phyloP scores from a whole-genome alignment of 1,140 invertebrate genomes.

The Copidosoma floridanum region DNA sequence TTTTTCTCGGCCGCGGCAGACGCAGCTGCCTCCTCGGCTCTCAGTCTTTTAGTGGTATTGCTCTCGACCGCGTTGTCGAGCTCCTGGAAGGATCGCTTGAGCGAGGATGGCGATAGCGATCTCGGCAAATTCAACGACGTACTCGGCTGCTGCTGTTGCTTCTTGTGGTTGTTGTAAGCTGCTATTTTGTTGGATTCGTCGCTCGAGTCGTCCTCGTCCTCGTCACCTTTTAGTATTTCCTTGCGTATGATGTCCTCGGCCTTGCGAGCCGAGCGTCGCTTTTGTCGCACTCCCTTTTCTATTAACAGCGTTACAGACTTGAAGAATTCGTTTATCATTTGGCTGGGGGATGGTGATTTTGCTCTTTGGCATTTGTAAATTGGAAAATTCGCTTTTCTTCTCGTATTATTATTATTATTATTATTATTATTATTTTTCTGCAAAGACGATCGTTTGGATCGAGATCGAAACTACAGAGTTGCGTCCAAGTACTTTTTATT shows the following conservation, averaged over 20 bases:
- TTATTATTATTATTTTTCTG: too few species aligned
- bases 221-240: slow-evolving; percentile 36
- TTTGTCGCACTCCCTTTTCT: slow-evolving; percentile 37
- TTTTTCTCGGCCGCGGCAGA: slow-evolving; percentile 1
- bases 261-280: slow-evolving; percentile 41
- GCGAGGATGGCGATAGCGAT: slow-evolving; percentile 34
- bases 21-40: slow-evolving; percentile 22
- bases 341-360: too few species aligned
- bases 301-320: slow-evolving; percentile 16
- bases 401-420: too few species aligned
- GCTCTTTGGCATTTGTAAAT: too few species aligned
- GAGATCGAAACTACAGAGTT: too few species aligned
- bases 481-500: too few species aligned
- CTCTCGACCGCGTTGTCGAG: slow-evolving; percentile 24
- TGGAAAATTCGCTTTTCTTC: too few species aligned
- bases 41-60: slow-evolving; percentile 34
- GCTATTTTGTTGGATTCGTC: slow-evolving; percentile 30
- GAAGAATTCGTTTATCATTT: slow-evolving; percentile 8
- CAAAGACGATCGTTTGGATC: too few species aligned
- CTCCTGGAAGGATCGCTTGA: slow-evolving; percentile 39
- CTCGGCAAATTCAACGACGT: too few species aligned
- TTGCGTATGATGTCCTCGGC: slow-evolving; percentile 46
- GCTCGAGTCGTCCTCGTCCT: slow-evolving; percentile 35
- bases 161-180: slow-evolving; percentile 35
- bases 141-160: slow-evolving; percentile 14